These are phyloP conservation scores for Anabas testudineus DNA, from an alignment of 2,797 vertebrate species.

Conservation along the genomic window DNA sequence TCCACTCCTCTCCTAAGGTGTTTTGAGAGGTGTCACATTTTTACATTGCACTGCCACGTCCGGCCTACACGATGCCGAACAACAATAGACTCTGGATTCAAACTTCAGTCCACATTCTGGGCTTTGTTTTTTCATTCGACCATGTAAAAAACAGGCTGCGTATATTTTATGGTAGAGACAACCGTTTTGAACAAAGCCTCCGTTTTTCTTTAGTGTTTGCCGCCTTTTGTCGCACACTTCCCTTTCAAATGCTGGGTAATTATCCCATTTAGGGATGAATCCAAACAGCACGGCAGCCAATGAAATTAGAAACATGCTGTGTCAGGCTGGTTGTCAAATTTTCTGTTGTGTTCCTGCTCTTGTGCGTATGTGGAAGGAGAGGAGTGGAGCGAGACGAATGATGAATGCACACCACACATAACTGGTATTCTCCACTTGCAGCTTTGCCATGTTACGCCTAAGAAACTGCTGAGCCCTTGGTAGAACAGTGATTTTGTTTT, in stretches of 20 bases:
- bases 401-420: constrained; percentile 23
- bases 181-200: constrained; percentile 26
- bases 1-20: neutral
- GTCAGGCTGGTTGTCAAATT: constrained; percentile 44
- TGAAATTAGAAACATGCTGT: constrained; percentile 55
- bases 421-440: constrained; percentile 21
- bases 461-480: constrained; percentile 16
- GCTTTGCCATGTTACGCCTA: neutral
- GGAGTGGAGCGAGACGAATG: constrained; percentile 13
- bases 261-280: constrained; percentile 65
- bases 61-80: too few species aligned
- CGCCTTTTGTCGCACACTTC: constrained; percentile 44
- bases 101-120: neutral
- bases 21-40: constrained; percentile 9
- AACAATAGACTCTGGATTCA: constrained; percentile 1
- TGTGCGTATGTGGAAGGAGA: constrained; percentile 19
- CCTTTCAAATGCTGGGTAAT: constrained; percentile 59
- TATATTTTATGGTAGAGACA: constrained; percentile 24
- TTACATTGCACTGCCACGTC: too few species aligned
- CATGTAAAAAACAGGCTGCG: constrained; percentile 18
- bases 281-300: constrained; percentile 57
- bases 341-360: constrained; percentile 31
- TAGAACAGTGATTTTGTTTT: neutral
- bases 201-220: constrained; percentile 32
- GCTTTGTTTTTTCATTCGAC: neutral